Conservation (phyloP, 2,888 invertebrate species). For the Orchesellides sinensis region DNA sequence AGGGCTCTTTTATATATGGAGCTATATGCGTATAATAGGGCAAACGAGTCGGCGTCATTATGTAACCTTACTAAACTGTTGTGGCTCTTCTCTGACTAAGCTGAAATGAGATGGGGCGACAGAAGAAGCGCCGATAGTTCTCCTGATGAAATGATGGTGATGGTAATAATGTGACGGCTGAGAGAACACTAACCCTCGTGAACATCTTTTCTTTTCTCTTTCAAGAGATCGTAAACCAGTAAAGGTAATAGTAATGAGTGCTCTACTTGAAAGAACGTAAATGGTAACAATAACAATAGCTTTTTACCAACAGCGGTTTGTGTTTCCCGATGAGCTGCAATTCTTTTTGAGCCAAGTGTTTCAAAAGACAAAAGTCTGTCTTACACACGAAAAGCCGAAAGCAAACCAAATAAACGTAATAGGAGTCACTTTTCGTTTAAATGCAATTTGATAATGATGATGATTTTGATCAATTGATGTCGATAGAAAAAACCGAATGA, state of each 20-base stretch:
- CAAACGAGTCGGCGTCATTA: constrained; percentile 45
- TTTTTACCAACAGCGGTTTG: neutral
- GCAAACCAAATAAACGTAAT: neutral
- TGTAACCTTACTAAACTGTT: constrained; percentile 8
- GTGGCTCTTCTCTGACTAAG: constrained; percentile 3
- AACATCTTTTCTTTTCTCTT: constrained; percentile 15
- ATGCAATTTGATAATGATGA: constrained; percentile 16
- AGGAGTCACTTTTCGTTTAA: constrained; percentile 23
- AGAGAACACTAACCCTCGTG: constrained; percentile 36
- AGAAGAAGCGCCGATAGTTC: constrained; percentile 46
- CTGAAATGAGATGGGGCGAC: constrained; percentile 50
- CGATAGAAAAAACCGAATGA: neutral
- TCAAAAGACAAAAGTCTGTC: neutral
- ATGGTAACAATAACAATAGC: constrained; percentile 28
- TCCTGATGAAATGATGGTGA: constrained; percentile 41
- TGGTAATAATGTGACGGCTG: constrained; percentile 56
- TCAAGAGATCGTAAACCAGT: constrained; percentile 30
- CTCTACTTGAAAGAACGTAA: constrained; percentile 9
- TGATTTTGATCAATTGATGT: constrained; percentile 18
- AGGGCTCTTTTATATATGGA: too few species aligned
- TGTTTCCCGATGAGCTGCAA: neutral
- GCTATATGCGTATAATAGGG: constrained; percentile 31
- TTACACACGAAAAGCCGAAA: neutral
- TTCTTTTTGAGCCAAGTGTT: neutral
- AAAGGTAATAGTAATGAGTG: constrained; percentile 26